Base-by-base conservation (phyloP, 2,888 invertebrate species). In the Crossocerus cetratus region DNA sequence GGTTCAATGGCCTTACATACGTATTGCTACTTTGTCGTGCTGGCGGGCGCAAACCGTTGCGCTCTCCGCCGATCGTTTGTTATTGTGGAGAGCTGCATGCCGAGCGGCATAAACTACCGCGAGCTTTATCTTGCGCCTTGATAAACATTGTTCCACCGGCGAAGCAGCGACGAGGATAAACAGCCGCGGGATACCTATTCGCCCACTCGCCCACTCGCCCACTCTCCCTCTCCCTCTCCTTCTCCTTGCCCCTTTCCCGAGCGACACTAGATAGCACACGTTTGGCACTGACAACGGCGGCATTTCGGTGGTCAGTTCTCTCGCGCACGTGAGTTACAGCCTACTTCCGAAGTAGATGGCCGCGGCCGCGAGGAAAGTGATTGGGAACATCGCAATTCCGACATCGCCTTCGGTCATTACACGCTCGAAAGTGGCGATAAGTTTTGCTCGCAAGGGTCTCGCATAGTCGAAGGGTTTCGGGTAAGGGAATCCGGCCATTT, bases 1-100 rank as follows among this genome's bases (percentile, higher is more conserved):
- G 57, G 72, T 72, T 72, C 69, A 69, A 72, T 49, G 72, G 64
- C 72, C 69, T 43, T 55, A 65, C 56, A 32, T 32, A 32, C 16
- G n/a, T 69, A 63, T 72, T 72, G 62, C 69, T 69, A 44, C 60
- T 59, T 65, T 59, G 69, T 69, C 64, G 60, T 14, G 49, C 14
- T 49, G 49, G 16, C 49, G 49, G n/a, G 14, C 49, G 49, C 16
- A 49, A 49, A 16, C 49, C 64, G 72, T 64, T 59, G 54, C 44
- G 22, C 42, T 16, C n/a, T 49, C n/a, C 13, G 16, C 49, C 43
- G 58, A 20, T 21, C 22, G 61, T 61, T 61, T 43, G 53, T 61
- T 61, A 32, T 23, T 21, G 53, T 53, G 61, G 43, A 14, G 32
- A 14, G 32, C 32, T 8, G 32, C 32, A 32, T 11, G 32, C 16